Percentiles rank a stretch among this genome's conserved stretches.
Conservation (phyloP, 2,888 invertebrate species). For the Pristionchus fissidentatus region DNA sequence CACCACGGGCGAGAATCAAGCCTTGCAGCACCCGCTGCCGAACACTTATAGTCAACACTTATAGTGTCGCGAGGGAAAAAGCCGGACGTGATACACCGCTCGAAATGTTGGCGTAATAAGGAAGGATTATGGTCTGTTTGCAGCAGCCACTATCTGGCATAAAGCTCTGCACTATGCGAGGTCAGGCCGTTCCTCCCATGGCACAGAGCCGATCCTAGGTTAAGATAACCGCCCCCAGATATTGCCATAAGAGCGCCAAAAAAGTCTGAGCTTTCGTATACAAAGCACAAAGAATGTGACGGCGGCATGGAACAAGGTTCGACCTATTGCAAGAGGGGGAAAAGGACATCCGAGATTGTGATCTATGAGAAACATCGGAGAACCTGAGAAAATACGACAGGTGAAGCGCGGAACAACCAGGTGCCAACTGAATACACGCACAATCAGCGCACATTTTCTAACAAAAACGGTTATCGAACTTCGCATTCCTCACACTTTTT, state of each 20-base stretch:
- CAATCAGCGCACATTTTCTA: too few relatives aligned
- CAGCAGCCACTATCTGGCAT: neutral
- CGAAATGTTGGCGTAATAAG: conserved; percentile 1
- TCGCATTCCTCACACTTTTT: too few relatives aligned
- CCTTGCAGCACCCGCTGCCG: neutral
- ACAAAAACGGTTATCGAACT: too few relatives aligned
- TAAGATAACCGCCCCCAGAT: neutral
- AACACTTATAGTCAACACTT: conserved; percentile 14
- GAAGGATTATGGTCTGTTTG: neutral
- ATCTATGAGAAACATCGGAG: conserved; percentile 11
- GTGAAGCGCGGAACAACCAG: too few relatives aligned
- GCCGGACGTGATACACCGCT: neutral
- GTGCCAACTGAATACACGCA: too few relatives aligned
- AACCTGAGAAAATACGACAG: conserved; percentile 16
- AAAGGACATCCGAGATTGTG: conserved; percentile 14
- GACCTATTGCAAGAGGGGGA: too few relatives aligned
- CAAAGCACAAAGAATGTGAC: neutral
- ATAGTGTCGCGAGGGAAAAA: neutral
- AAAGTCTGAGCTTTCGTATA: conserved; percentile 17
- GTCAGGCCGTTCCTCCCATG: too few relatives aligned
- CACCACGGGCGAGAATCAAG: neutral
- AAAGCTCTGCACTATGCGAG: neutral
- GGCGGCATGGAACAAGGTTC: neutral
- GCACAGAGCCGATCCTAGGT: neutral
- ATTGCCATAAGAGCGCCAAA: conserved; percentile 5